Evolutionary conservation across 2,113 vertebrate species (phyloP), one percentile per base, ranked within the genome.

Genomic region (Takifugu flavidus): DNA sequence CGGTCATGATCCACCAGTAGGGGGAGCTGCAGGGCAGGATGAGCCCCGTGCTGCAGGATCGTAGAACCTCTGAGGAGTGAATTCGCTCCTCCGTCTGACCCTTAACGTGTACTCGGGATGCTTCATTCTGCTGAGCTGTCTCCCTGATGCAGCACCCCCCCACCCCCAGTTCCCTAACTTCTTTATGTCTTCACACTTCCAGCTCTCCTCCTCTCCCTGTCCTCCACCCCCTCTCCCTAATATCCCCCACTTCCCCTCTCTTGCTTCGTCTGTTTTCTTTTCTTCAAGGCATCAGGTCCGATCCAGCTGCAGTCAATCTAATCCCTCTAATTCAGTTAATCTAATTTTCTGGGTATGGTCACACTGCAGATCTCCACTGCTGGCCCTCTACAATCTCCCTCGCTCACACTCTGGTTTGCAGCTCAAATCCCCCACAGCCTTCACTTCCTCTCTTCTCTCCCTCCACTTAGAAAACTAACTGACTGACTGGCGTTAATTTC

Each of bases 101-200:
- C 77, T 20, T 78, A 78, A 83, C 79, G 70, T 73, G 87, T 86
- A 81, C 76, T 71, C 71, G 72, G 81, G 74, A 82, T 81, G 56
- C 76, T 72, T 49, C 84, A 86, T 87, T 80, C 63, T 88, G 89
- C 90, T 89, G 89, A 90, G 83, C 77, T 85, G 77, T 77, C 79
- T 79, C 46, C 43, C 67, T 65, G 58, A 67, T 67, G 53, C 60
- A 58, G 6, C 42, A 13, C 42, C 42, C 42, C 42, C 42, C 2
- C 42, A 43, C 42, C 13, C 45, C 45, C 45, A 15, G 45, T n/a
- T 15, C 45, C 15, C 15, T n/a, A 85, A 82, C 61, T 76, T 83
- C 57, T 69, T 55, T 56, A 62, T 59, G 53, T 79, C 66, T 73
- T 49, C 45, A 43, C 50, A 77, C 56, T 70, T 59, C 15, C 2